Conservation (phyloP, 64 coral and sea anemone genomes). For the Pachyseris speciosa region DNA sequence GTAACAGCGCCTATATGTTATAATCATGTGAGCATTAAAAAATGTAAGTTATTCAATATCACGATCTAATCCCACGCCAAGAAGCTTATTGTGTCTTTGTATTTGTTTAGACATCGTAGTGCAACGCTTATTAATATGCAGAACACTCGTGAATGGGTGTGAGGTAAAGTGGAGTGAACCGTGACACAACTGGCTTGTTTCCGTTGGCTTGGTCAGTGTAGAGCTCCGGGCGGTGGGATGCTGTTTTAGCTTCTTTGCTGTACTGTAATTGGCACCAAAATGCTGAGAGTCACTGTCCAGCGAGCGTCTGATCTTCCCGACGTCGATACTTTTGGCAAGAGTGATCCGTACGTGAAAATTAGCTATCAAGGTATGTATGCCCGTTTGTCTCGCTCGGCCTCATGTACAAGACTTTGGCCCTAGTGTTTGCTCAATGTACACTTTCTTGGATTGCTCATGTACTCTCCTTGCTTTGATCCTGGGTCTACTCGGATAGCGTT, state of each 20-base stretch:
- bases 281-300: slow-evolving; percentile 87
- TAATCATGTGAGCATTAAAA: neutral
- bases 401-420: neutral
- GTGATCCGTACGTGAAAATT: slow-evolving; percentile 80
- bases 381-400: neutral
- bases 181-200: neutral
- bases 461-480: neutral
- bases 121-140: slow-evolving; percentile 44
- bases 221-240: neutral
- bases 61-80: neutral
- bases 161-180: slow-evolving; percentile 23
- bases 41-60: slow-evolving; percentile 5
- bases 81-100: slow-evolving; percentile 10
- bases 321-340: slow-evolving; percentile 90
- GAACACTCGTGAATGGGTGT: slow-evolving; percentile 41
- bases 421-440: neutral
- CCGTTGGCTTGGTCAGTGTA: neutral
- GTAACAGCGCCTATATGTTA: too few relatives aligned
- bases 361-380: slow-evolving; percentile 75
- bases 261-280: neutral
- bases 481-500: neutral
- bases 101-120: slow-evolving; percentile 1
- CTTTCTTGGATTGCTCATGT: too few relatives aligned
- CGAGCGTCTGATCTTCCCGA: slow-evolving; percentile 77
- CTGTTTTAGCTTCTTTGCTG: neutral